Evolutionary conservation across 2,888 invertebrate species (phyloP).

Genomic region (Hemithea aestivaria): DNA sequence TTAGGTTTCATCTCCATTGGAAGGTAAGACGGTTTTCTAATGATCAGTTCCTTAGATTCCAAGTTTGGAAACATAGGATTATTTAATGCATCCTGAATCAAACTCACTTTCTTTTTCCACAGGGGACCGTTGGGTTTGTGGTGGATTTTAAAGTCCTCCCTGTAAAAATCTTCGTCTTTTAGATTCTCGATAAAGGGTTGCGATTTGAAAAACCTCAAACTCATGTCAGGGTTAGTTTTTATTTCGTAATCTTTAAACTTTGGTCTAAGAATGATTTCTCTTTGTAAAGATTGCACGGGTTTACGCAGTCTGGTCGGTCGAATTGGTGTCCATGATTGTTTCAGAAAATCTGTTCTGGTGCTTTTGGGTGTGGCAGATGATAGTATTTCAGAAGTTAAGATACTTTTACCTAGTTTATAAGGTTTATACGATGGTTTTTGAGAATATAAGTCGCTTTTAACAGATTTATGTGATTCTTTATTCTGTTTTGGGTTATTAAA

Average conservation of each 20-base stretch:
- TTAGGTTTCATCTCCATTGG: slow-evolving; percentile 31
- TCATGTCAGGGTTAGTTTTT: background rate
- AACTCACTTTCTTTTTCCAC: slow-evolving; percentile 35
- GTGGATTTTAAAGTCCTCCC: slow-evolving; percentile 26
- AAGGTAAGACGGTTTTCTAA: slow-evolving; percentile 28
- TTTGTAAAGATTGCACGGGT: slow-evolving; percentile 22
- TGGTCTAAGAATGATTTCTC: slow-evolving; percentile 34
- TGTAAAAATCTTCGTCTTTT: slow-evolving; percentile 31
- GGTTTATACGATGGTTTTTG: no score
- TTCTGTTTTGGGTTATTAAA: no score
- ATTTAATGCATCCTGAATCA: slow-evolving; percentile 24
- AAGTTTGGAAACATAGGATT: slow-evolving; percentile 15
- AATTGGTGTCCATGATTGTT: no score
- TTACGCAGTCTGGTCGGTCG: background rate
- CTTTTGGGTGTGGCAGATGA: no score
- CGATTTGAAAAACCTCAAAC: slow-evolving; percentile 14
- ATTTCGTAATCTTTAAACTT: slow-evolving; percentile 32
- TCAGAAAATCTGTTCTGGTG: no score
- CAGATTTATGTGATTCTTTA: no score
- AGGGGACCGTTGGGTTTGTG: slow-evolving; percentile 28
- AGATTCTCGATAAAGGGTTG: slow-evolving; percentile 27
- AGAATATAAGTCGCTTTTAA: no score
- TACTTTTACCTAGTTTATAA: no score
- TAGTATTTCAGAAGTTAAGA: no score
- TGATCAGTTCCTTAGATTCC: slow-evolving; percentile 18